Base-by-base conservation (phyloP, 2,113 vertebrate species). In the Pomatostomus ruficeps region DNA sequence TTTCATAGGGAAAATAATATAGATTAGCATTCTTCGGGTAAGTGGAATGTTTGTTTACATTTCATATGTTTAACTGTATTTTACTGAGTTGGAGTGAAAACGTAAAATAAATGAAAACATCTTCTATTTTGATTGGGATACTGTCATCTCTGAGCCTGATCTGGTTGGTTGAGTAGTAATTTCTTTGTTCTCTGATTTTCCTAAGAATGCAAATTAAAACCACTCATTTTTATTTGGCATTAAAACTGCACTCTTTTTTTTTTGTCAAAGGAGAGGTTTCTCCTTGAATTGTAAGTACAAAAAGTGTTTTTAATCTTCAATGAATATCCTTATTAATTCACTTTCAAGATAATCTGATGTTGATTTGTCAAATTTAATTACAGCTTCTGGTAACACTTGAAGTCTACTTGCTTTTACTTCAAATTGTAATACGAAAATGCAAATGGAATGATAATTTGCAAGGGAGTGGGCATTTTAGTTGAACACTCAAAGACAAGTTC, bases 341-440 rank as follows among this genome's bases (percentile, higher is more conserved):
- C 98, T 99, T 99, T 98, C 98, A 99, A 99, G 98, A 98, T 99
- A 99, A 99, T 99, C 98, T 99, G 98, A 98, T 99, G 99, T 99
- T 99, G 99, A 99, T 99, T 99, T 98, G 98, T 99, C 98, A 99
- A 99, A 99, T 99, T 99, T 99, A 99, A 99, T 99, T 99, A 99
- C 99, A 99, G 98, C 98, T 99, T 99, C 98, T 98, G 98, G 99
- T 99, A 99, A 99, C 98, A 99, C 99, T 99, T 99, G 98, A 99
- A 98, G 98, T 99, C 98, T 98, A 97, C 98, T 96, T 98, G 98
- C 98, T 98, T 99, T 98, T 98, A 98, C 98, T 98, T 99, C 98
- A 99, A 99, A 99, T 98, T 98, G 98, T 99, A 99, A 99, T 99
- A 99, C 98, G 98, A 99, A 99, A 99, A 99, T 99, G 99, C 98